Percentiles rank a stretch among this genome's conserved stretches.
phyloP scores from a whole-genome alignment of 1,140 invertebrate genomes.

The Vanessa tameamea region DNA sequence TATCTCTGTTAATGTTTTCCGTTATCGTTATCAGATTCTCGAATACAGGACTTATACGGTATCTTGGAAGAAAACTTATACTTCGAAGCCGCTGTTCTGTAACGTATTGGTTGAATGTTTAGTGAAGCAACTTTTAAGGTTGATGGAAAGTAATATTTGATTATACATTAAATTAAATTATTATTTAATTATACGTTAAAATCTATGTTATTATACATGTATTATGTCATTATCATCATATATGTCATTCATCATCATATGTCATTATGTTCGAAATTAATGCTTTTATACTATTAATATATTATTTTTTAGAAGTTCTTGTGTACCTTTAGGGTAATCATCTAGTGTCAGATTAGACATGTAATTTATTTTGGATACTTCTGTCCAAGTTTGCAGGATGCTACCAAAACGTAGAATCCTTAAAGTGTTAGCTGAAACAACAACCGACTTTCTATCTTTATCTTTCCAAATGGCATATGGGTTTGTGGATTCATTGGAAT shows the following conservation, averaged over 20 bases:
- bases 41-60: not conserved
- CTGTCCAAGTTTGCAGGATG: slow-evolving; percentile 51
- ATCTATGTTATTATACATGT: too few species aligned
- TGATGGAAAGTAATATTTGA: too few species aligned
- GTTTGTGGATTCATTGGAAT: not conserved
- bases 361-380: slow-evolving; percentile 57
- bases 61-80: slow-evolving; percentile 15
- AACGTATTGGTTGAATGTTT: not conserved
- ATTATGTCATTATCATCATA: too few species aligned
- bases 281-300: too few species aligned
- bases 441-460: slow-evolving; percentile 22
- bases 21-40: slow-evolving; percentile 2
- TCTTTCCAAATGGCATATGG: not conserved
- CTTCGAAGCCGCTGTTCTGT: slow-evolving; percentile 16
- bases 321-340: slow-evolving; percentile 41
- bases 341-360: slow-evolving; percentile 46
- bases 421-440: slow-evolving; percentile 30
- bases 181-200: too few species aligned
- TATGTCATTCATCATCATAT: too few species aligned
- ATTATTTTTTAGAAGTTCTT: not conserved
- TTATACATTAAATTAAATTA: too few species aligned
- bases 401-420: slow-evolving; percentile 47
- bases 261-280: too few species aligned
- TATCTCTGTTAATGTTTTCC: slow-evolving; percentile 13
- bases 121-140: not conserved